Conservation (phyloP, 2,113 vertebrate genomes). For the Megalops atlanticus region DNA sequence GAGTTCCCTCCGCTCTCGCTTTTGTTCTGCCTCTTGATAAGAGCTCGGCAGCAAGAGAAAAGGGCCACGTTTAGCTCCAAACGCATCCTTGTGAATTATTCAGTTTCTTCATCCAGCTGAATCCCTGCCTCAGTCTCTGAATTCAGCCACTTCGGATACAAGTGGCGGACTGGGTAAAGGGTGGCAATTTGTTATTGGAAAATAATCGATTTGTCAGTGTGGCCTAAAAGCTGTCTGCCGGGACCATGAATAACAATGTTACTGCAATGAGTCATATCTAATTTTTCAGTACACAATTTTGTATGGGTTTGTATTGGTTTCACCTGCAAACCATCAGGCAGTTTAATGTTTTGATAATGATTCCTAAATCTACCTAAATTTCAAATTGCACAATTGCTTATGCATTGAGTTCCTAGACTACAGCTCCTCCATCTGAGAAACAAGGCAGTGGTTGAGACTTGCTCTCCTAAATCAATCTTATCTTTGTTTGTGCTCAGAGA, state of each 20-base stretch:
- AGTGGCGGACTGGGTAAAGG: too few species aligned
- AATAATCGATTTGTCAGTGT: too few species aligned
- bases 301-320: too few species aligned
- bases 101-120: not conserved
- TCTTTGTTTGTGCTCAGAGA: not conserved
- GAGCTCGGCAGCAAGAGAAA: not conserved
- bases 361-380: not conserved
- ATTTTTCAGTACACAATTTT: too few species aligned
- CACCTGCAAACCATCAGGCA: too few species aligned
- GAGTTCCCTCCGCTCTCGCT: too few species aligned
- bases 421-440: not conserved
- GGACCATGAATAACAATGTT: too few species aligned
- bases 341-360: not conserved
- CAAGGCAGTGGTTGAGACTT: not conserved
- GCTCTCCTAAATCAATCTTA: not conserved
- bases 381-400: not conserved
- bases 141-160: not conserved
- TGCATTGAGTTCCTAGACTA: not conserved
- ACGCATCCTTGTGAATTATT: not conserved
- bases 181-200: too few species aligned
- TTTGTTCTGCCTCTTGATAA: not conserved
- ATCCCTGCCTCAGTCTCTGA: not conserved
- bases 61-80: not conserved
- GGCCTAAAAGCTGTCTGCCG: too few species aligned
- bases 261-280: too few species aligned